A percentile compares a stretch with the other conserved stretches of the same genome.
These are phyloP conservation scores for Drosophila novamexicana DNA, from an alignment of 1,140 invertebrate genomes.

Conservation along the genomic window DNA sequence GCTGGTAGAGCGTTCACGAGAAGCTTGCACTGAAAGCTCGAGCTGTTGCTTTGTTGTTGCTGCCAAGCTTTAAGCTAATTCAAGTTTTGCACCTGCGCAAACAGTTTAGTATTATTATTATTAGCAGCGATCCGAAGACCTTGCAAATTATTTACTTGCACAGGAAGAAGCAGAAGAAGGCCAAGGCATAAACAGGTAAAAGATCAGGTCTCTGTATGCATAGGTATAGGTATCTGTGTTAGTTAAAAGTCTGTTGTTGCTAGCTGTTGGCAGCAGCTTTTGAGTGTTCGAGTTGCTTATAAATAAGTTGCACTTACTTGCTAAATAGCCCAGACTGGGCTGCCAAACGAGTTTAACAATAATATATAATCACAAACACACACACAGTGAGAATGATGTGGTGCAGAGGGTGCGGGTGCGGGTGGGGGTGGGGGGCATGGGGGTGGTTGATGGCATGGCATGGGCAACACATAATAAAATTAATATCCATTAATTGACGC, in stretches of 20 bases:
- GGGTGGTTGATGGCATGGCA: slow-evolving; percentile 20
- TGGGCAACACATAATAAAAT: slow-evolving; percentile 63
- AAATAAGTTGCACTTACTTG: slow-evolving; percentile 73
- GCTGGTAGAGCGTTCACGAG: no score
- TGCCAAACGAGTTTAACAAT: slow-evolving; percentile 66
- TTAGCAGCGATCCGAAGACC: slow-evolving; percentile 24
- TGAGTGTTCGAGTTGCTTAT: slow-evolving; percentile 28
- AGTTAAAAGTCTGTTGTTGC: neutral
- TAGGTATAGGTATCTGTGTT: slow-evolving; percentile 4
- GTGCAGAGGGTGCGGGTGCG: neutral
- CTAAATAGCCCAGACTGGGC: slow-evolving; percentile 48
- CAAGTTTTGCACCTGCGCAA: slow-evolving; percentile 25
- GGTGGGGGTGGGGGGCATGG: slow-evolving; percentile 8
- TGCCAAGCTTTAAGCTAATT: slow-evolving; percentile 12
- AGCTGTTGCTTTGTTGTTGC: slow-evolving; percentile 1
- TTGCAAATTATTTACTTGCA: slow-evolving; percentile 38
- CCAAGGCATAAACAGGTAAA: slow-evolving; percentile 8
- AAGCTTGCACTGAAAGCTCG: slow-evolving; percentile 1
- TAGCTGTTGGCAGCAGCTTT: slow-evolving; percentile 11
- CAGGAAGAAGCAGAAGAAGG: slow-evolving; percentile 5
- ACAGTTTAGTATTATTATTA: neutral
- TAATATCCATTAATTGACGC: slow-evolving; percentile 56
- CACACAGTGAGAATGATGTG: neutral
- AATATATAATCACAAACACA: slow-evolving; percentile 39
- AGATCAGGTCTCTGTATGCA: neutral